Evolutionary conservation across 2,797 vertebrate species (phyloP).

Genomic region (Acanthurus leucopareius): DNA sequence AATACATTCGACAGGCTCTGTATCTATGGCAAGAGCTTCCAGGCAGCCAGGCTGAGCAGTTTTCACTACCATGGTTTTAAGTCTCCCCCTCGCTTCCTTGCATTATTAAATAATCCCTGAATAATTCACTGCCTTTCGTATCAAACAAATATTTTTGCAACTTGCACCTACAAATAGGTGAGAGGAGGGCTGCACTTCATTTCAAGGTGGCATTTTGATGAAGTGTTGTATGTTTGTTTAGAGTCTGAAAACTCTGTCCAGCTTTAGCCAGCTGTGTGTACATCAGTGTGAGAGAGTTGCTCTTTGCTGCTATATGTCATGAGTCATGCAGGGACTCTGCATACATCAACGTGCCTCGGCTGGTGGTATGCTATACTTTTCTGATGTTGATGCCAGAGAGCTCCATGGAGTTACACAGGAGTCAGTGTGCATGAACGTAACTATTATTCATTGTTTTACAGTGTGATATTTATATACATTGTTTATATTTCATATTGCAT

Average conservation of each 20-base stretch:
- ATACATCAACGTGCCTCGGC: constrained; percentile 4
- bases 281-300: background rate
- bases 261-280: constrained; percentile 1
- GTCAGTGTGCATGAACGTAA: background rate
- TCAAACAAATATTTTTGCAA: constrained; percentile 89
- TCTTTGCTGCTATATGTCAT: constrained; percentile 22
- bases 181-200: constrained; percentile 21
- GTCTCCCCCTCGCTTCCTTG: constrained; percentile 85
- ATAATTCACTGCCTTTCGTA: constrained; percentile 89
- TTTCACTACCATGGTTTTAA: constrained; percentile 81
- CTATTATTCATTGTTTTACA: background rate
- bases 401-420: background rate
- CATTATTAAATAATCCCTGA: constrained; percentile 92
- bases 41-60: constrained; percentile 75
- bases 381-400: constrained; percentile 2
- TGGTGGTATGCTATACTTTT: background rate
- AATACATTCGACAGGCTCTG: constrained; percentile 47
- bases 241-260: background rate
- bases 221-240: background rate
- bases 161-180: constrained; percentile 82
- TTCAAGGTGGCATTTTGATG: background rate
- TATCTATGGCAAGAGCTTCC: constrained; percentile 56
- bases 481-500: background rate
- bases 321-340: constrained; percentile 15
- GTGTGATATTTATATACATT: background rate